These are phyloP conservation scores for Aphidius gifuensis DNA, from an alignment of 1,140 invertebrate genomes.

Conservation along the genomic window DNA sequence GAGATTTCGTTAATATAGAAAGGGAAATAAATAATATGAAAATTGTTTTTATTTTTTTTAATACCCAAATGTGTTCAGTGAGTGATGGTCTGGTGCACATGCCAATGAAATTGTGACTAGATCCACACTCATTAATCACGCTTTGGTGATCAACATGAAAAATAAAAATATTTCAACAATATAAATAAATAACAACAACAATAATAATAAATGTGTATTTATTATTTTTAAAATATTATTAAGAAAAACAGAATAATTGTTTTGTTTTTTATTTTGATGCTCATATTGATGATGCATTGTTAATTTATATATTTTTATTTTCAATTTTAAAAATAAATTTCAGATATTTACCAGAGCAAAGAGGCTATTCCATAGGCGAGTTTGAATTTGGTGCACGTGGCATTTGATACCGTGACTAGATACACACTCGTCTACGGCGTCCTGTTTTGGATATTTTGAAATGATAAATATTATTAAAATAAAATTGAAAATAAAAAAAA, in stretches of 20 bases:
- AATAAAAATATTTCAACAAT: neutral
- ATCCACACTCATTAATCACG: constrained; percentile 81
- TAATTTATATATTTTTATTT: constrained; percentile 3
- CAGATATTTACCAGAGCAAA: constrained; percentile 23
- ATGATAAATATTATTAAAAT: neutral
- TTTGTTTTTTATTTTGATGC: neutral
- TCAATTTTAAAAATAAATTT: neutral
- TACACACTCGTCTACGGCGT: constrained; percentile 79
- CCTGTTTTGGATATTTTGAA: constrained; percentile 38
- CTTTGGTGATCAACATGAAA: constrained; percentile 33
- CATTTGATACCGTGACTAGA: constrained; percentile 68
- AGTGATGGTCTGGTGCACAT: constrained; percentile 72
- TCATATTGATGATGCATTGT: constrained; percentile 2
- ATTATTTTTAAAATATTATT: too few species aligned
- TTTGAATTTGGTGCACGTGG: constrained; percentile 74
- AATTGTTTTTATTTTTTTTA: neutral
- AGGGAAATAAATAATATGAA: constrained; percentile 11
- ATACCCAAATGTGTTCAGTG: constrained; percentile 55
- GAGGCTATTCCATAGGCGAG: constrained; percentile 66
- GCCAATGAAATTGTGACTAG: constrained; percentile 69
- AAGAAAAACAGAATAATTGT: neutral
- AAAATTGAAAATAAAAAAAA: neutral
- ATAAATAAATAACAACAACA: too few species aligned
- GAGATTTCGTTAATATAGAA: neutral
- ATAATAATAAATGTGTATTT: too few species aligned